Percentiles rank a stretch among this genome's conserved stretches.
These are phyloP conservation scores for Cryptus armator DNA, from an alignment of 2,888 invertebrate genomes.

Conservation along the genomic window DNA sequence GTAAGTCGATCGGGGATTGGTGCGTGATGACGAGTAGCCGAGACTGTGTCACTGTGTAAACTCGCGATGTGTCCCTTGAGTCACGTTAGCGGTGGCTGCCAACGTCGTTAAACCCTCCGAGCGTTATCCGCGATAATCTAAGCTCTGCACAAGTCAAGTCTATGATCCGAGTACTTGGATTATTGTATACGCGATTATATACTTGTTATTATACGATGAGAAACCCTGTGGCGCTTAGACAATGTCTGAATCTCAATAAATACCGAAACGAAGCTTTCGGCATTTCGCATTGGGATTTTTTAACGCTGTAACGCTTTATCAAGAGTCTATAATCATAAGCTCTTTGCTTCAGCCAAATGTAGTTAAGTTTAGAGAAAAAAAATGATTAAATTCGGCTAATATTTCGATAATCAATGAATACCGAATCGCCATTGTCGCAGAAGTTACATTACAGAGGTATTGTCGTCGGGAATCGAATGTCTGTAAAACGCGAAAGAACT, in stretches of 20 bases:
- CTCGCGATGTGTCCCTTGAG: constrained; percentile 56
- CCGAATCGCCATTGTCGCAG: neutral
- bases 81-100: constrained; percentile 25
- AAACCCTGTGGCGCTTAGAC: constrained; percentile 5
- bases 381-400: neutral
- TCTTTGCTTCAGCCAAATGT: no score
- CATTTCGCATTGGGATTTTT: neutral
- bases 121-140: constrained; percentile 64
- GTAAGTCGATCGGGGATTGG: constrained; percentile 23
- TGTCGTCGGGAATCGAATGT: neutral
- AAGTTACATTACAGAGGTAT: neutral
- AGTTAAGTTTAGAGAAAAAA: neutral
- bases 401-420: neutral
- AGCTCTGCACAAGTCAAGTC: constrained; percentile 56
- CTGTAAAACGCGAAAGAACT: neutral
- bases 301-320: no score
- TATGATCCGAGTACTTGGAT: constrained; percentile 51
- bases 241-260: neutral
- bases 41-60: constrained; percentile 70
- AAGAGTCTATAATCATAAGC: no score
- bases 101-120: constrained; percentile 58
- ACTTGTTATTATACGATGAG: constrained; percentile 20
- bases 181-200: constrained; percentile 21
- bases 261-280: neutral
- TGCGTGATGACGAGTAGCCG: constrained; percentile 64